A percentile compares a stretch with the other conserved stretches of the same genome.
phyloP scores from a whole-genome alignment of 2,797 vertebrate genomes.

The Amblyraja radiata region DNA sequence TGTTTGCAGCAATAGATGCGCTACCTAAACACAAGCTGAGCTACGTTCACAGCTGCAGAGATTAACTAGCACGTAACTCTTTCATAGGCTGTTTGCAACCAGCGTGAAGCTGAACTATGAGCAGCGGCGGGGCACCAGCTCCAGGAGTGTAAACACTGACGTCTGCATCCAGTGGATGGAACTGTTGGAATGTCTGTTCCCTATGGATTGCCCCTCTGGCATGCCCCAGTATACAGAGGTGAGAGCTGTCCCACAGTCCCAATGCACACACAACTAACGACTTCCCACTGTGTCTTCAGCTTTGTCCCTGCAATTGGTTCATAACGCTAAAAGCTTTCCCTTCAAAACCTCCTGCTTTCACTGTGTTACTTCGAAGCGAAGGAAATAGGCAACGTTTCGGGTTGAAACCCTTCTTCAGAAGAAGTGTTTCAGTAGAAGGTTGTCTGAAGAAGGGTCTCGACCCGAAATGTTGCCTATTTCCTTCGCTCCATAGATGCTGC shows the following conservation, averaged over 20 bases:
- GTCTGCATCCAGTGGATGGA: constrained; percentile 79
- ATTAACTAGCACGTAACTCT: constrained; percentile 38
- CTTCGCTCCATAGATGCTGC: too few relatives aligned
- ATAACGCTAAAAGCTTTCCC: background rate
- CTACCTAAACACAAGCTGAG: background rate
- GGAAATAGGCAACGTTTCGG: too few relatives aligned
- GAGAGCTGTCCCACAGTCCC: constrained; percentile 35
- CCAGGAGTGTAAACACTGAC: constrained; percentile 76
- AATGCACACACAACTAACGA: constrained; percentile 12
- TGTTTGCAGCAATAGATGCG: background rate
- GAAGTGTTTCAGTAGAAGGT: too few relatives aligned
- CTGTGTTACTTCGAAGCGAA: too few relatives aligned
- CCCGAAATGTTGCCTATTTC: too few relatives aligned
- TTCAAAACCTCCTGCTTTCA: background rate
- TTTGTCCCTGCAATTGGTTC: background rate
- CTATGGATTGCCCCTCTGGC: constrained; percentile 64
- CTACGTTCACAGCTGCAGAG: too few relatives aligned
- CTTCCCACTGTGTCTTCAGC: background rate
- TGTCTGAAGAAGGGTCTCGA: too few relatives aligned
- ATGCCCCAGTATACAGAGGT: constrained; percentile 92
- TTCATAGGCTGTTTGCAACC: constrained; percentile 77
- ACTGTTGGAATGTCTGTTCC: constrained; percentile 87
- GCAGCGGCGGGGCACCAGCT: constrained; percentile 76
- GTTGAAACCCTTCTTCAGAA: too few relatives aligned
- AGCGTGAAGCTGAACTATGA: constrained; percentile 83